These are phyloP conservation scores for Trissoscelio sp. DNA, from an alignment of 2,888 invertebrate species.

Conservation along the genomic window DNA sequence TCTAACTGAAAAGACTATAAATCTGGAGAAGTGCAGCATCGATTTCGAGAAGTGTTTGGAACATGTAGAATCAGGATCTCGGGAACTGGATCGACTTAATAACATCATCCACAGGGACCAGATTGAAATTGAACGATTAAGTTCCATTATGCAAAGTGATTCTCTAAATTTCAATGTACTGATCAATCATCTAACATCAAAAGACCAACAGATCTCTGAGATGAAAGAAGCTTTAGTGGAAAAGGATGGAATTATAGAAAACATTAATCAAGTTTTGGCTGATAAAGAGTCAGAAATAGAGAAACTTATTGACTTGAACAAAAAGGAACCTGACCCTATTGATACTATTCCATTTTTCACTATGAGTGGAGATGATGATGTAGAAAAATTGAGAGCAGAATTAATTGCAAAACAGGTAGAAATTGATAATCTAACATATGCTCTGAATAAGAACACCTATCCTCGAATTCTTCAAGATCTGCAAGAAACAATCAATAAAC, in stretches of 20 bases:
- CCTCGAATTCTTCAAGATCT: constrained; percentile 81
- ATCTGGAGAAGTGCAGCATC: constrained; percentile 37
- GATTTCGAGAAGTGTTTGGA: constrained; percentile 47
- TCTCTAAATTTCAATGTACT: constrained; percentile 55
- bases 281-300: constrained; percentile 69
- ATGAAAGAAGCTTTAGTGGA: constrained; percentile 70
- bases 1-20: constrained; percentile 74
- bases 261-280: constrained; percentile 42
- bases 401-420: constrained; percentile 88
- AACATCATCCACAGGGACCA: constrained; percentile 54
- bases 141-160: constrained; percentile 72
- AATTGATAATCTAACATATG: constrained; percentile 89
- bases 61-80: constrained; percentile 22
- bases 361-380: constrained; percentile 71
- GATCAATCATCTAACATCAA: constrained; percentile 68
- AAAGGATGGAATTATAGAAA: constrained; percentile 72
- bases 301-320: constrained; percentile 29
- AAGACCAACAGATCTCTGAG: constrained; percentile 81
- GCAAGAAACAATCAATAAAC: constrained; percentile 78
- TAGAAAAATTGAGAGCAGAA: constrained; percentile 72
- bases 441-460: constrained; percentile 84
- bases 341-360: constrained; percentile 74
- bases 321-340: constrained; percentile 80
- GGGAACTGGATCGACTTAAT: constrained; percentile 46
- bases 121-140: constrained; percentile 83